Evolutionary conservation across 23 tunicate species (phyloP), one percentile per base, ranked within the genome.

Genomic region (Ascidia mentula): DNA sequence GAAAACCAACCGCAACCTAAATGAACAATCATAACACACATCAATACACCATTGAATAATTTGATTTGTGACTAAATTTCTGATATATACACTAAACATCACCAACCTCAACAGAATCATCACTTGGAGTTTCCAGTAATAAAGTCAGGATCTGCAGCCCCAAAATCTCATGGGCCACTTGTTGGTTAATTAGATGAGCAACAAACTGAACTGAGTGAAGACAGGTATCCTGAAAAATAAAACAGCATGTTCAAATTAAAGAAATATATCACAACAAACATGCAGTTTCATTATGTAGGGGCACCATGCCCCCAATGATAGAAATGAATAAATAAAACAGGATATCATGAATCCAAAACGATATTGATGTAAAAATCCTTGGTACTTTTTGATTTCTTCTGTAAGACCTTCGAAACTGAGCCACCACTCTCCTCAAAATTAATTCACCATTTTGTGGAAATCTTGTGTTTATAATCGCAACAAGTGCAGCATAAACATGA

Each of bases 391-490:
- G 74, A 40, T 95, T 95, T 69, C 99, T 72, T 71, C 92, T 73
- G 80, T 71, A 95, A 0, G 99, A 86, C 69, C 91, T 85, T 46
- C 96, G 83, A 79, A 95, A 95, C 71, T 90, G 92, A 31, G 89
- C 76, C 1, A 83, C 96, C 4, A 95, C 94, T 18, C 99, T 83
- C 31, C 92, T 72, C n/a, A 90, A 73, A 60, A 95, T 90, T 18
- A 95, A 75, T 59, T 95, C 99, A 33, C 99, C 99, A 77, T 90
- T 95, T 46, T 92, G 95, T 26, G 99, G 99, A 46, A 90, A 95
- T 0, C 95, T 45, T 18, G 96, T 77, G 73, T 95, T 95, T 69
- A 95, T 95, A 73, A 95, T 81, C 7, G 96, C 84, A 36, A 90
- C 92, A 0, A 95, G 85, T 28, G 96, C 84, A 5, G 99, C 96